Evolutionary conservation across 2,797 vertebrate species (phyloP).

Genomic region (Cyprinodon diabolis): DNA sequence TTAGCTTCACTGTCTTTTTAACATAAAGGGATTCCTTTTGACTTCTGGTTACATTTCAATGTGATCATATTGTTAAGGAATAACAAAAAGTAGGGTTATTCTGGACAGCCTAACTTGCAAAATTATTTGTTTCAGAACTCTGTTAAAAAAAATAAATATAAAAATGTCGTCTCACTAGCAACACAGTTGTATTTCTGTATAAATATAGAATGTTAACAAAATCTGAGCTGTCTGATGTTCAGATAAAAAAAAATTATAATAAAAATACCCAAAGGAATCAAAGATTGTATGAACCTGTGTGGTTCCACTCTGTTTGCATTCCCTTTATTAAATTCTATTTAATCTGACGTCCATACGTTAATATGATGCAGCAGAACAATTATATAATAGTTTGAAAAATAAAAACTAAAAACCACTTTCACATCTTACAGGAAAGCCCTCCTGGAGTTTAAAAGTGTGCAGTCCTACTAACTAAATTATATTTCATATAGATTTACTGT

Average conservation of each 20-base stretch:
- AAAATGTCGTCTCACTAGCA: neutral
- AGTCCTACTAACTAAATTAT: too few relatives aligned
- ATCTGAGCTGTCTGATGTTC: neutral
- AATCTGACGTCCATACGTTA: neutral
- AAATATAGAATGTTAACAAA: neutral
- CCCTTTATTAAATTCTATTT: neutral
- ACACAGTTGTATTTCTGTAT: too few relatives aligned
- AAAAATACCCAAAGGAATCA: neutral
- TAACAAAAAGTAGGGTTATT: neutral
- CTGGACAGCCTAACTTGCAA: neutral
- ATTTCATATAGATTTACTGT: too few relatives aligned
- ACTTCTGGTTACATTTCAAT: neutral
- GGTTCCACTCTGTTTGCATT: neutral
- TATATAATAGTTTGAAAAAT: too few relatives aligned
- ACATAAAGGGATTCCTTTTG: neutral
- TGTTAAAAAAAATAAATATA: neutral
- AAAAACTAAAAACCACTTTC: too few relatives aligned
- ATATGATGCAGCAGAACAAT: neutral
- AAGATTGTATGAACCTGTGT: neutral
- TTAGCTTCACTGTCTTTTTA: neutral
- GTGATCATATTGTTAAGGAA: neutral
- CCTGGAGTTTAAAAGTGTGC: too few relatives aligned
- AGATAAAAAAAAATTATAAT: neutral
- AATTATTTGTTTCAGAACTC: neutral
- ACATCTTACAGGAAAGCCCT: too few relatives aligned